Evolutionary conservation across 2,888 invertebrate genomes (phyloP).

Genomic region (Agonum fuliginosum): DNA sequence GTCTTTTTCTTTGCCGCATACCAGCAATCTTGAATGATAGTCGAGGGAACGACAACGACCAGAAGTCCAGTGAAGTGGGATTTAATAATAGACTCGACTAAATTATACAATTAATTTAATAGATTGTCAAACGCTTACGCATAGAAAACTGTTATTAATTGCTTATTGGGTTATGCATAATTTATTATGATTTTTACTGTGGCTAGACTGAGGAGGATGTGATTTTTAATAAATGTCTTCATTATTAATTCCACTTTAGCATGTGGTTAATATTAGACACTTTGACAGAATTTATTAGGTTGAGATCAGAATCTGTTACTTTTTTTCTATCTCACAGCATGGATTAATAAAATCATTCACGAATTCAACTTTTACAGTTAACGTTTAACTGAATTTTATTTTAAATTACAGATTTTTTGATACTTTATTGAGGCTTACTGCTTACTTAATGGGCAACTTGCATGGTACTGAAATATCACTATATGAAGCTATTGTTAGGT

Average conservation of each 20-base stretch:
- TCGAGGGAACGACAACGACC: constrained; percentile 23
- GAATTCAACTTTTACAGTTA: too few species aligned
- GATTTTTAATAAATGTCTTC: constrained; percentile 47
- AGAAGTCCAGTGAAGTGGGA: constrained; percentile 56
- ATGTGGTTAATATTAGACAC: neutral
- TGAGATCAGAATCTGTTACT: too few species aligned
- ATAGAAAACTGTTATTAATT: constrained; percentile 49
- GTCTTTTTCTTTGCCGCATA: constrained; percentile 16
- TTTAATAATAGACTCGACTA: constrained; percentile 52
- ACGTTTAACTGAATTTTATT: too few species aligned
- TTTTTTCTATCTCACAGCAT: too few species aligned
- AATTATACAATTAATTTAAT: constrained; percentile 59
- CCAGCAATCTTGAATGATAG: constrained; percentile 32
- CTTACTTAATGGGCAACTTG: too few species aligned
- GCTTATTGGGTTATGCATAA: constrained; percentile 5
- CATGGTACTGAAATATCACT: too few species aligned
- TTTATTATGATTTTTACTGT: constrained; percentile 12
- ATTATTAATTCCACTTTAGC: neutral
- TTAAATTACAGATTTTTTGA: too few species aligned
- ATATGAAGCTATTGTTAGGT: too few species aligned
- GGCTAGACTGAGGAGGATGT: neutral
- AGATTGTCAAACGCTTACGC: constrained; percentile 53
- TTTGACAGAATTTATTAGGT: neutral
- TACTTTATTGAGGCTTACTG: too few species aligned
- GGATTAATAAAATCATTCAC: too few species aligned